Base-by-base conservation (phyloP, 1,140 invertebrate species). In the Venturia canescens region DNA sequence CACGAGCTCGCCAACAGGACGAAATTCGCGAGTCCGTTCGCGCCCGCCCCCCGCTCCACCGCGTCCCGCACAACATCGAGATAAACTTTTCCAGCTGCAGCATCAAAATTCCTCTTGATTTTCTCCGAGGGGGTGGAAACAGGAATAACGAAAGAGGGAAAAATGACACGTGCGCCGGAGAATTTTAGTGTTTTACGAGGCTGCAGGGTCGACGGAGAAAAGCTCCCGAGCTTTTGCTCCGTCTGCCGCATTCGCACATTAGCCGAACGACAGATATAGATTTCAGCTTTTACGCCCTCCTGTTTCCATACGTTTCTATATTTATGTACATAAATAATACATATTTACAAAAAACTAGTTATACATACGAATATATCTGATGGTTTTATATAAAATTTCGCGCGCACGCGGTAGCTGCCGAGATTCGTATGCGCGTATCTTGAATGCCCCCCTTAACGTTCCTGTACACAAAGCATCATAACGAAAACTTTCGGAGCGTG, bases 401-500 rank as follows among this genome's bases (percentile, higher is more conserved):
- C 53, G 1, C n/a, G 1, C n/a, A n/a, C n/a, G n/a, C n/a, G n/a
- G n/a, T n/a, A n/a, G n/a, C 18, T 57, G 21, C 53, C 13, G 53
- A 57, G 53, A 57, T 57, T 57, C 21, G 53, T 57, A 57, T 57
- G 21, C 53, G 53, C 53, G 53, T 57, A 57, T 57, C 53, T 21
- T 1, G 2, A 23, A 57, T 23, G 21, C 21, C 18, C 18, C 21
- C 18, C n/a, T n/a, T 57, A 57, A 44, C 38, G 7, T 44, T 9
- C 38, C 38, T 57, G 2, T 57, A 57, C 13, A 57, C 53, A 27
- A 66, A 27, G 26, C 60, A 23, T 66, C 60, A 27, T 66, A 66
- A 66, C 60, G 60, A 66, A 66, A 66, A 66, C 21, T 66, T 66
- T 66, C 60, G 11, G 60, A 26, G 60, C 23, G 23, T 66, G 60